Evolutionary conservation across 2,797 vertebrate species (phyloP).

Genomic region (Phalloptychus januarius): DNA sequence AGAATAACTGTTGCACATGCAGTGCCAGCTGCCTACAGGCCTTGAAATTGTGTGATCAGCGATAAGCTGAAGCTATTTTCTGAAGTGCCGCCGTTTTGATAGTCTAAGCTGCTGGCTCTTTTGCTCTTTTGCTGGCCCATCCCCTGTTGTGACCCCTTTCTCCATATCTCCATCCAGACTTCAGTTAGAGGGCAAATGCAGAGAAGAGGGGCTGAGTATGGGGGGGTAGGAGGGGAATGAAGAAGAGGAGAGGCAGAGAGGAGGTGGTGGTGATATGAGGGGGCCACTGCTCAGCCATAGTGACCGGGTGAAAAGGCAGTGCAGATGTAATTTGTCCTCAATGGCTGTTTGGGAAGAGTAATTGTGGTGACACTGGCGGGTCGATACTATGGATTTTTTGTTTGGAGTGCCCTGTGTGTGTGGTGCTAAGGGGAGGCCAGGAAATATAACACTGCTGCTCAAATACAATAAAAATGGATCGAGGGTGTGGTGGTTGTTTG

Average conservation of each 20-base stretch:
- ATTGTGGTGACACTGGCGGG: conserved; percentile 99
- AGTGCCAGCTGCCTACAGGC: conserved; percentile 50
- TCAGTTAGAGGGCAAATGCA: conserved; percentile 57
- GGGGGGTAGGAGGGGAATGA: conserved; percentile 50
- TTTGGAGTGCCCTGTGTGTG: conserved; percentile 99
- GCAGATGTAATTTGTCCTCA: conserved; percentile 99
- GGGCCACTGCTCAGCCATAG: conserved; percentile 91
- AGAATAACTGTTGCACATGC: conserved; percentile 65
- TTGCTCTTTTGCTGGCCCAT: conserved; percentile 40
- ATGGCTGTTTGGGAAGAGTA: conserved; percentile 99
- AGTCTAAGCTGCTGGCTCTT: conserved; percentile 25
- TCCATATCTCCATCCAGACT: conserved; percentile 56
- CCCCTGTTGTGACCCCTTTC: conserved; percentile 54
- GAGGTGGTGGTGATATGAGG: conserved; percentile 69
- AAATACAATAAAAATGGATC: conserved; percentile 99
- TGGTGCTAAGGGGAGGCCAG: conserved; percentile 97
- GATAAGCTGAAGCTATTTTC: conserved; percentile 59
- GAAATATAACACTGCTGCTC: conserved; percentile 97
- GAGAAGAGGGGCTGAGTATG: conserved; percentile 65
- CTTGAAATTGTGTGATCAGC: conserved; percentile 55
- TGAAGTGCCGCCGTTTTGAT: conserved; percentile 42
- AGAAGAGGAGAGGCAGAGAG: conserved; percentile 45
- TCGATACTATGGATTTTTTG: conserved; percentile 99
- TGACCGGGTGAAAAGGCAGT: conserved; percentile 98
- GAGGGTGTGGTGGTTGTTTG: conserved; percentile 94